Base-by-base conservation (phyloP, 1,140 invertebrate species). In the Zaprionus tsacasi region DNA sequence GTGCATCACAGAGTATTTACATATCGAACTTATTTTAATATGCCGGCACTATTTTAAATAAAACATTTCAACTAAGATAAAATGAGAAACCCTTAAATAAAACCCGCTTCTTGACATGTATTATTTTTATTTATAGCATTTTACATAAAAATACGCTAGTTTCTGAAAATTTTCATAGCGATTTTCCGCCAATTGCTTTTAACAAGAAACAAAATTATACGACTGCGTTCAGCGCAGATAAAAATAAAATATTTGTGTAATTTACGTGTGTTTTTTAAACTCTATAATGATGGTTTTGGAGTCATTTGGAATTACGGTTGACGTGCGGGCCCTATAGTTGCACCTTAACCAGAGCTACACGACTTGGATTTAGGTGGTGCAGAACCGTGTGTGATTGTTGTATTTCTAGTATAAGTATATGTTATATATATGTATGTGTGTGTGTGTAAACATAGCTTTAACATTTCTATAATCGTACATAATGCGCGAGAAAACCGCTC, bases 221-320 rank as follows among this genome's bases (percentile, higher is more conserved):
- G 21, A 48, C 27, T 57, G 52, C 52, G 11, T 38, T 36, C 33
- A 15, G 67, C 25, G 25, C 48, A 70, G 48, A 33, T 54, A 55
- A 70, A 63, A 35, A 57, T 35, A 59, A 52, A 60, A 69, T 69
- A 38, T 69, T 40, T 57, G 33, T 74, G 33, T 74, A 54, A 45
- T 64, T 70, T 38, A 70, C 70, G 40, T 45, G 40, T 45, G n/a
- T 45, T 45, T 75, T 70, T 75, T 70, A 70, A 57, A 64, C 59
- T 52, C 72, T 70, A 73, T 70, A 35, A 75, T 64, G 67, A 75
- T 70, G 36, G 36, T 64, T 70, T 59, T 52, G 72, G 71, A 58
- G 66, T 35, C 56, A 54, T 67, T 67, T 70, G 72, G 58, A 75
- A 70, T 70, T 58, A 52, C 40, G 40, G 36, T 55, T 55, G 7